Base-by-base conservation (phyloP, 2,888 invertebrate species). In the Tineola bisselliella region DNA sequence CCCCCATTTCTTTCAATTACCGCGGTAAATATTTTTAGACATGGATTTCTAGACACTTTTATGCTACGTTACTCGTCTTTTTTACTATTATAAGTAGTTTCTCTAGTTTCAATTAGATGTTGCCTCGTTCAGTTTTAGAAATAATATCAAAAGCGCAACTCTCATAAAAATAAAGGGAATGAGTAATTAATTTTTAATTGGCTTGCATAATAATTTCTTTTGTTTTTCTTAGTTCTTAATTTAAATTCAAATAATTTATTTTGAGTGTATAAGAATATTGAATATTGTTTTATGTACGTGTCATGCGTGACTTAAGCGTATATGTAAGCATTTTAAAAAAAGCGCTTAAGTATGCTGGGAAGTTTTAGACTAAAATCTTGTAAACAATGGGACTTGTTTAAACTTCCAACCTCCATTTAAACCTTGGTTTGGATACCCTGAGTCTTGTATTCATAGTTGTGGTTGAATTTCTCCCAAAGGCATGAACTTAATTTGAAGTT, bases 401-500 rank as follows among this genome's bases (percentile, higher is more conserved):
- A 48, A 48, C 48, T 48, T 48, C 48, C 48, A 48, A 48, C 48
- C 48, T 15, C 48, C 48, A 48, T 48, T 48, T 48, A 48, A 48
- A 17, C 17, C 48, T 48, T 48, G 48, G 48, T 48, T 48, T 48
- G 13, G 48, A n/a, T 38, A 38, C 38, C 10, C 38, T 10, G 38
- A 38, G 48, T 48, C 54, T 54, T 64, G 66, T 71, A 73, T 74
- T 74, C 74, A 73, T 70, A 68, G 67, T 67, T 65, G 66, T 67
- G 67, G 67, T 69, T 66, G 71, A 70, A 69, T 69, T 65, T 68
- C 66, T 74, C 74, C 81, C 82, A 65, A 64, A 83, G 78, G 84
- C 64, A 64, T 70, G 69, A 76, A 83, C 80, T 83, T 84, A 84
- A 84, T 86, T 83, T 79, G 76, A 84, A 86, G 81, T 84, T 84